Base-by-base conservation (phyloP, 1,140 invertebrate genomes). In the Drosophila arizonae region DNA sequence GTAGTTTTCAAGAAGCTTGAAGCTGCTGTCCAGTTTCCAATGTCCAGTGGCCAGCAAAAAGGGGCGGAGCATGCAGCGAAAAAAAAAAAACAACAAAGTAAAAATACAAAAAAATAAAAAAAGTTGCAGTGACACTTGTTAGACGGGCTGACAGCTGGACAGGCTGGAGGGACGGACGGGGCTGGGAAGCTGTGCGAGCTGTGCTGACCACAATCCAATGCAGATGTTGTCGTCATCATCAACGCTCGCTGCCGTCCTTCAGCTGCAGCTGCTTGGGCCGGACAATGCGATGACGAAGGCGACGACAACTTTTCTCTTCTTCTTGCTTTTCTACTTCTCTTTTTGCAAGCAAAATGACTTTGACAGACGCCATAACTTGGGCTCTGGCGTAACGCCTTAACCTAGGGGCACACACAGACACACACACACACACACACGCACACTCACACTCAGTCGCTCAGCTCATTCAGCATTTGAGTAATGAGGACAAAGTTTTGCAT, bases 401-500 rank as follows among this genome's bases (percentile, higher is more conserved):
- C 84, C 82, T 79, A 87, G 82, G 76, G 82, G 82, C 82, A 63
- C 61, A 56, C 65, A 72, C 65, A 24, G 21, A 1, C 21, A 24
- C 21, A 24, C 21, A 1, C 21, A 24, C 1, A 24, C 70, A 60
- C 66, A 62, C 36, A 41, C 36, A 1, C 66, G 33, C 45, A 45
- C 39, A 61, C 33, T 48, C 28, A 30, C 13, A 24, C 13, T 17
- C 8, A 46, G 74, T 60, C 55, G 39, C 45, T 21, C 30, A 41
- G 46, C 41, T 36, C 45, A 48, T 57, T 58, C 72, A 61, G 60
- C 63, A 43, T 70, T 73, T 71, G 62, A 84, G 84, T 87, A 87
- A 87, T 87, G 85, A 87, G 84, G 84, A 87, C 84, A 88, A 88
- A 88, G 84, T 88, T 88, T 88, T 88, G 84, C 84, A 88, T 88